Base-by-base conservation (phyloP, 2,797 vertebrate genomes). In the Diplodus sargus region DNA sequence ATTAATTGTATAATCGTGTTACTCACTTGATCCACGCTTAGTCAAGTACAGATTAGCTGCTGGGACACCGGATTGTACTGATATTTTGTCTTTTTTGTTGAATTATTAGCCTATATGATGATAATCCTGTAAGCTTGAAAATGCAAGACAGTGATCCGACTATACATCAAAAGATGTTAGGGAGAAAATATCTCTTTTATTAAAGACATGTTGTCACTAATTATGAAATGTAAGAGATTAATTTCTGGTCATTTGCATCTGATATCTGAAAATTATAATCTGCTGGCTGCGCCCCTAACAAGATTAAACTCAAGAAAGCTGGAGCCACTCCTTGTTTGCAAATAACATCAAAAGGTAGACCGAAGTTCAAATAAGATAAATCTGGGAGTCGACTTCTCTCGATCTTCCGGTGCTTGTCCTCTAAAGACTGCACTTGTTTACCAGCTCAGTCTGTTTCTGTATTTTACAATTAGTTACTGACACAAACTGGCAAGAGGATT, bases 281-380 rank as follows among this genome's bases (percentile, higher is more conserved):
- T n/a, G 25, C 6, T 4, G 58, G 47, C 66, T 73, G 13, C 30
- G 52, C 20, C 62, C 12, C 4, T 48, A 22, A 42, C 20, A n/a
- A 74, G 73, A 85, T 81, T 63, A 69, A 61, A 58, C 79, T 83
- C 81, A 70, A 72, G 74, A 73, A 81, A 71, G 52, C 22, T 52
- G 34, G 52, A 80, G 47, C 78, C 62, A 60, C 78, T 78, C 75
- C 76, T 76, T 47, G 1, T 75, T 68, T 5, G 0, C 63, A 73
- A 64, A 75, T 59, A 70, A 57, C 30, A 61, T 78, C 39, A 49
- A 52, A 74, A 60, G 20, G 5, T 63, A 53, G 64, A 49, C 9
- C 54, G 23, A 79, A 82, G 70, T 28, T 28, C 45, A 73, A 20
- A 5, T 47, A 17, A 23, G 25, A 61, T 3, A 17, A 11, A 49